Conservation (phyloP, 2,888 invertebrate species). For the Elegia similella region DNA sequence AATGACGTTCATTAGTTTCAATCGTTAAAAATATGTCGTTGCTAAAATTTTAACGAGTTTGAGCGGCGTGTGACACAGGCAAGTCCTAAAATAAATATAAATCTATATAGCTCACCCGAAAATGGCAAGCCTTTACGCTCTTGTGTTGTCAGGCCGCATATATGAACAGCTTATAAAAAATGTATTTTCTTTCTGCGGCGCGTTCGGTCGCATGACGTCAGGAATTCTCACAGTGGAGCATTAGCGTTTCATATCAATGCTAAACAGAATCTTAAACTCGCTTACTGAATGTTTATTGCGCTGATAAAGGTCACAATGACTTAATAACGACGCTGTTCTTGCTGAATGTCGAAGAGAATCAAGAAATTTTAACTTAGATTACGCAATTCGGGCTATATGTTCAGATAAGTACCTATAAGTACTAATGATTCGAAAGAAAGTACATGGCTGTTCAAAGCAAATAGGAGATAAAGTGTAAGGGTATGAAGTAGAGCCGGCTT, state of each 20-base stretch:
- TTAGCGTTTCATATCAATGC: constrained; percentile 37
- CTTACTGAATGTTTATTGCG: constrained; percentile 16
- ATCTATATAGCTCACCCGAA: constrained; percentile 17
- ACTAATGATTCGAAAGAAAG: background rate
- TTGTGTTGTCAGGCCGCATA: constrained; percentile 38
- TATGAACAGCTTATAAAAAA: constrained; percentile 47
- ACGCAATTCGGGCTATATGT: background rate
- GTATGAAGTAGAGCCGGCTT: too few species aligned
- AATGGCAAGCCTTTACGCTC: constrained; percentile 3
- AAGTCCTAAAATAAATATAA: constrained; percentile 16
- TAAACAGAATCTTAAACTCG: constrained; percentile 23
- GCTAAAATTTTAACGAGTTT: background rate
- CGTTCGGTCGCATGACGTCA: constrained; percentile 53
- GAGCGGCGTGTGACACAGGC: background rate
- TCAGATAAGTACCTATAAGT: background rate
- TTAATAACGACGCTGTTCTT: background rate
- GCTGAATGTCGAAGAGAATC: background rate
- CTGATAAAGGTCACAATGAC: constrained; percentile 13
- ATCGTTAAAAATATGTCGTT: background rate
- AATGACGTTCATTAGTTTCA: background rate
- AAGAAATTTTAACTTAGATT: background rate
- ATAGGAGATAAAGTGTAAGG: too few species aligned
- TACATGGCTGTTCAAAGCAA: too few species aligned
- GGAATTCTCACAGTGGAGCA: constrained; percentile 35
- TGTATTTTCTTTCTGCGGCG: constrained; percentile 54